A percentile compares a stretch with the other conserved stretches of the same genome.
phyloP scores from a whole-genome alignment of 1,140 invertebrate genomes.

The Pseudomyrmex sp. region DNA sequence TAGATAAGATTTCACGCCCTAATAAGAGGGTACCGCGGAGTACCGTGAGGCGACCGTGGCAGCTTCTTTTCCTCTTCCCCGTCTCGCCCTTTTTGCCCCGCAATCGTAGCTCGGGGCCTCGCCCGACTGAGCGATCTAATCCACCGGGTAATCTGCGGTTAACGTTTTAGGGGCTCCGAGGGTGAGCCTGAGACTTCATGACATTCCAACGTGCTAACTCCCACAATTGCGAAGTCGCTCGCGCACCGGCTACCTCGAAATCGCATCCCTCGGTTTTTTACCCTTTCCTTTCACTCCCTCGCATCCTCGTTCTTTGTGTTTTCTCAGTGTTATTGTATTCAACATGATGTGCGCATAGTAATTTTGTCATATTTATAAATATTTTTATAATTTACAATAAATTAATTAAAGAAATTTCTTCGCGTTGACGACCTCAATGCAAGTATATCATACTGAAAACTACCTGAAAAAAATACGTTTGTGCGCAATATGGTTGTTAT shows the following conservation, averaged over 20 bases:
- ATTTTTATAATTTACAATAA: background rate
- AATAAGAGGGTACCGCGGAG: slow-evolving; percentile 83
- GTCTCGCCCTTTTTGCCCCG: slow-evolving; percentile 56
- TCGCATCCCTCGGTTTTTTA: background rate
- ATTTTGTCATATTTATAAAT: background rate
- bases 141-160: slow-evolving; percentile 76
- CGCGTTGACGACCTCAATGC: no score
- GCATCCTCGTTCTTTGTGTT: background rate
- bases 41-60: slow-evolving; percentile 66
- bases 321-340: background rate
- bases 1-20: slow-evolving; percentile 85
- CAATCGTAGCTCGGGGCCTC: slow-evolving; percentile 70
- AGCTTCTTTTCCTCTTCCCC: slow-evolving; percentile 61
- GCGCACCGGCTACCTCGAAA: slow-evolving; percentile 61
- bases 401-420: no score
- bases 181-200: slow-evolving; percentile 63
- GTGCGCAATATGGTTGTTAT: no score
- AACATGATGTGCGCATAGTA: background rate
- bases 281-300: background rate
- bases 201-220: slow-evolving; percentile 73
- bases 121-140: slow-evolving; percentile 75
- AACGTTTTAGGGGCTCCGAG: slow-evolving; percentile 74
- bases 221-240: slow-evolving; percentile 69
- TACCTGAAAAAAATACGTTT: no score
- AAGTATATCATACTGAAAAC: no score